Base-by-base conservation (phyloP, 2,888 invertebrate genomes). In the Cataglyphis cursor region DNA sequence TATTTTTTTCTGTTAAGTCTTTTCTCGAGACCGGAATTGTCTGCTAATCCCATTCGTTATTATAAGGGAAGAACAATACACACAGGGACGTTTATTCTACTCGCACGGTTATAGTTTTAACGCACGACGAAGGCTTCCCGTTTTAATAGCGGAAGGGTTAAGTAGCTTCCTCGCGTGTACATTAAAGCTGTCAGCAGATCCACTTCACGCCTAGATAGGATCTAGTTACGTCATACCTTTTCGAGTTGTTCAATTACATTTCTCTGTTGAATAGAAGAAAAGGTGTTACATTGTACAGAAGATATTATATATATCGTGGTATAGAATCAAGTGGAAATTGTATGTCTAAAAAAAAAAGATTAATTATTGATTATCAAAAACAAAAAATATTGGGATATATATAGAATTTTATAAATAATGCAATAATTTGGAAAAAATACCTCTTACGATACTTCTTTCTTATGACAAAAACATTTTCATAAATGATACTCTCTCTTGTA, bases 131-230 rank as follows among this genome's bases (percentile, higher is more conserved):
- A 61, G 59, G 59, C 44, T 59, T 80, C 70, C 44, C 59, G 70
- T 68, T 61, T 68, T 61, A 80, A 48, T 80, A 88, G 84, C 72
- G 66, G 74, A 57, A 61, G 21, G 31, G 15, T 85, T 78, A 87
- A 89, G 83, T 80, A 59, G 83, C 68, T 66, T 83, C 61, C 62
- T 57, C 57, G 82, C 54, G 80, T 59, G 75, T 35, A 75, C 85
- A 85, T 89, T 87, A 83, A 88, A 64, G 82, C 68, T 75, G 66
- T 74, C 87, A 76, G 78, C 68, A 85, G 82, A 85, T 74, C 87
- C 89, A 85, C 82, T 88, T 89, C 81, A 84, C 82, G 81, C 51
- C 68, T 72, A n/a, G 83, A 87, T 81, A 88, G 87, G 85, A 84
- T 81, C 48, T 83, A 41, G 78, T 76, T 78, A 82, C 51, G 66